Percentiles rank a stretch among this genome's conserved stretches.
phyloP scores from a whole-genome alignment of 2,113 vertebrate species.

The Spizaetus ornatus region DNA sequence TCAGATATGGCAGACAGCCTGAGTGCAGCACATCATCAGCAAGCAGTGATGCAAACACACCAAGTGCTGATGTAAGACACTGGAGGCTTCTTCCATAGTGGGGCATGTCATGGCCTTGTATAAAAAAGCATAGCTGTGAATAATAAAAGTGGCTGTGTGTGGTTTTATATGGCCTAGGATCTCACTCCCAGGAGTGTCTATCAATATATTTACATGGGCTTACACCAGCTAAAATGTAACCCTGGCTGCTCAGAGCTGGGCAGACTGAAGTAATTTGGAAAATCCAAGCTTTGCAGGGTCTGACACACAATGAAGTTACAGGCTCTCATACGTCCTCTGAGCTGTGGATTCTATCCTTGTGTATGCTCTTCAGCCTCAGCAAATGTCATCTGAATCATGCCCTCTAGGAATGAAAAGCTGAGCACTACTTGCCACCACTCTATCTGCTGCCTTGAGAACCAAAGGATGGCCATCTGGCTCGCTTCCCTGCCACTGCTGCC shows the following conservation, averaged over 20 bases:
- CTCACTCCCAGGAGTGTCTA: not conserved
- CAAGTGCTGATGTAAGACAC: not conserved
- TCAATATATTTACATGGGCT: not conserved
- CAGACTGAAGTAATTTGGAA: not conserved
- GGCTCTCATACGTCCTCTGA: not conserved
- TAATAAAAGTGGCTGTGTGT: not conserved
- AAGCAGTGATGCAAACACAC: not conserved
- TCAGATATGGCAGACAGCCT: rapidly evolving
- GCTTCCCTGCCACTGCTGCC: not conserved
- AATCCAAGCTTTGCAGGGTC: not conserved
- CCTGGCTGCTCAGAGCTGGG: not conserved
- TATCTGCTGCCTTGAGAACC: not conserved
- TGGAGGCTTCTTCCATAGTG: not conserved
- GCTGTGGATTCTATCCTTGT: not conserved
- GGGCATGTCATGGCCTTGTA: not conserved
- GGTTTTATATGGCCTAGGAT: not conserved
- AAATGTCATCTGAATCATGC: not conserved
- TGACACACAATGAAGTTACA: not conserved
- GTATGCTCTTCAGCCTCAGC: not conserved
- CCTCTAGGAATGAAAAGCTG: not conserved
- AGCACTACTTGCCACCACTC: not conserved
- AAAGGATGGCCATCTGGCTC: not conserved
- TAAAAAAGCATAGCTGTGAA: not conserved
- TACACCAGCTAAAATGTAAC: not conserved
- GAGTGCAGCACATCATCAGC: not conserved